phyloP scores from a whole-genome alignment of 1,140 invertebrate genomes.

The Cotesia vestalis region DNA sequence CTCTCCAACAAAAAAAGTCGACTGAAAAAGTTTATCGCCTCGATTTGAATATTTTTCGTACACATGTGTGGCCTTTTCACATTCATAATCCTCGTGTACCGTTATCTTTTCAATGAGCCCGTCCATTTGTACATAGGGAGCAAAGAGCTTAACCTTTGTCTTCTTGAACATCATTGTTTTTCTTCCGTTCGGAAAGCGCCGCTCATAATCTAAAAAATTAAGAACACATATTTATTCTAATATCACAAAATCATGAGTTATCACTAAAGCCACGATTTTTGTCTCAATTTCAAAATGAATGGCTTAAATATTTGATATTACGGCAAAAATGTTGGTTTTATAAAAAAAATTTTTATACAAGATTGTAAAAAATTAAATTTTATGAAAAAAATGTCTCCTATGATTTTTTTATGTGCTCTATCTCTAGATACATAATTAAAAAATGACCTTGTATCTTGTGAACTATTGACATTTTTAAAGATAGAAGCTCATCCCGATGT shows the following conservation, averaged over 20 bases:
- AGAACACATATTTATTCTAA: neutral
- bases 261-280: too few relatives aligned
- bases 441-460: too few relatives aligned
- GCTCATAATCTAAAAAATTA: constrained; percentile 72
- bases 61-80: constrained; percentile 68
- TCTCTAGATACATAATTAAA: too few relatives aligned
- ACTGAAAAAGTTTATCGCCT: constrained; percentile 72
- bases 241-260: neutral
- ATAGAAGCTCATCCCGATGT: too few relatives aligned
- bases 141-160: constrained; percentile 77
- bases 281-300: too few relatives aligned
- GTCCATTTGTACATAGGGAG: constrained; percentile 77
- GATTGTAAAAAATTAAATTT: too few relatives aligned
- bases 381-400: too few relatives aligned
- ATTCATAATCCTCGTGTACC: constrained; percentile 75
- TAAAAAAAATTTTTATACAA: too few relatives aligned
- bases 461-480: too few relatives aligned
- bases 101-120: constrained; percentile 76
- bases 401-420: too few relatives aligned
- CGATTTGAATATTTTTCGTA: constrained; percentile 79
- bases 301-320: too few relatives aligned
- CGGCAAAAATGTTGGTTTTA: too few relatives aligned
- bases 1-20: constrained; percentile 69
- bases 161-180: constrained; percentile 81
- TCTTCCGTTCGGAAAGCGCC: constrained; percentile 76